Evolutionary conservation across 2,113 vertebrate species (phyloP), one percentile per base, ranked within the genome.

Genomic region (Scomber scombrus): DNA sequence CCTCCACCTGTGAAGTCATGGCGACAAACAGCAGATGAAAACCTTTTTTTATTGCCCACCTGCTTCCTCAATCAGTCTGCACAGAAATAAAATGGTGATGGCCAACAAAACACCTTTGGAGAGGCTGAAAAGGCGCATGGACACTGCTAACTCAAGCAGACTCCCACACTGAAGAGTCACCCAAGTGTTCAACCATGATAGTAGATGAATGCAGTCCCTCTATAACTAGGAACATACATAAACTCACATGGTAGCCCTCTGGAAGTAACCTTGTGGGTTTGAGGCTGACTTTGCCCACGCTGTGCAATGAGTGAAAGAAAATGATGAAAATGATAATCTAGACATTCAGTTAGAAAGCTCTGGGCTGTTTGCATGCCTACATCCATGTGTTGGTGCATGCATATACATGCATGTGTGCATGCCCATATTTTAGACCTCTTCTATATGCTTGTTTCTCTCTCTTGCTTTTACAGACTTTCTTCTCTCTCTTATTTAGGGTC

Each of bases 1-100:
- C 75, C 46, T 75, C 71, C 83, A 80, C 80, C 85, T 79, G 85
- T 84, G 71, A 88, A 85, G 80, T 84, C 31, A 45, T 31, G n/a
- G 55, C 71, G 52, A 49, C 80, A 66, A 73, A 74, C 49, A 40
- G 68, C 18, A 19, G 56, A 81, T 71, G 12, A 66, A 82, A 62
- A 58, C 49, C 47, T 21, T 75, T 78, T 26, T 85, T 78, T 71
- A 51, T 57, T 79, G 75, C 19, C 52, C 56, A 55, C 40, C 61
- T 34, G 80, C 66, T 79, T 46, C 52, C 67, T 77, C 73, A 81
- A 75, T 79, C 71, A 87, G 63, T 49, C 65, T 78, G 63, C 67
- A 73, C 81, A 75, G 71, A 63, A 61, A 63, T 63, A 15, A 66
- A 81, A 76, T 55, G 51, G 51, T 16, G 66, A 84, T 56, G 51